Base-by-base conservation (phyloP, 2,888 invertebrate species). In the Epicampocera succincta region DNA sequence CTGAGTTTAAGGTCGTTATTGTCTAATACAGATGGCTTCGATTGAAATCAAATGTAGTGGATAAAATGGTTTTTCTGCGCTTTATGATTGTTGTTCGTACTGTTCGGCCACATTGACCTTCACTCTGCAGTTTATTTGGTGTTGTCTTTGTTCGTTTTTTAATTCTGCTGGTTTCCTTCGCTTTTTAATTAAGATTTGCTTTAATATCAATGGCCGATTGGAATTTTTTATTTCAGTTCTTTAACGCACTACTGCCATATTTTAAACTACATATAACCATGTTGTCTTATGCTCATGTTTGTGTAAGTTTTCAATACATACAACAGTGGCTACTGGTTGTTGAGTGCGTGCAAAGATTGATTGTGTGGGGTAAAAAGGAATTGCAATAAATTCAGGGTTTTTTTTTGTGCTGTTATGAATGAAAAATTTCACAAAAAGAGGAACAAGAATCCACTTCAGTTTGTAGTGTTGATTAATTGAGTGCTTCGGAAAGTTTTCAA, bases 1-100 rank as follows among this genome's bases (percentile, higher is more conserved):
- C 33, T 33, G 15, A 50, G 38, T 38, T 66, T 52, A 66, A 66
- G 66, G 50, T 40, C 50, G 40, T 66, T 13, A 40, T 68, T 68
- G 42, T 68, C 68, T 54, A 40, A 68, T 38, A 17, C 40, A 68
- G 25, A 42, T 54, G 40, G n/a, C 54, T 54, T 54, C 50, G 40
- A 44, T 68, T 29, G 8, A 54, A 63, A 68, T 58, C 48, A 48
- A 71, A 66, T 38, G 52, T 52, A 3, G 38, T 65, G 40, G 4
- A 15, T 40, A 19, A 66, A 52, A 33, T 29, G 48, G 5, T 33
- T 61, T 42, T 17, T 25, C 48, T 42, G 44, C 3, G 19, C 8
- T 21, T 25, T 50, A 11, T 40, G n/a, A n/a, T n/a, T n/a, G n/a
- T 4, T 42, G 25, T 63, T 13, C 42, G 6, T 50, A 13, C 13